Percentiles rank a stretch among this genome's conserved stretches.
These are phyloP conservation scores for Caenorhabditis briggsae DNA, from an alignment of 1,140 invertebrate species.

Conservation along the genomic window DNA sequence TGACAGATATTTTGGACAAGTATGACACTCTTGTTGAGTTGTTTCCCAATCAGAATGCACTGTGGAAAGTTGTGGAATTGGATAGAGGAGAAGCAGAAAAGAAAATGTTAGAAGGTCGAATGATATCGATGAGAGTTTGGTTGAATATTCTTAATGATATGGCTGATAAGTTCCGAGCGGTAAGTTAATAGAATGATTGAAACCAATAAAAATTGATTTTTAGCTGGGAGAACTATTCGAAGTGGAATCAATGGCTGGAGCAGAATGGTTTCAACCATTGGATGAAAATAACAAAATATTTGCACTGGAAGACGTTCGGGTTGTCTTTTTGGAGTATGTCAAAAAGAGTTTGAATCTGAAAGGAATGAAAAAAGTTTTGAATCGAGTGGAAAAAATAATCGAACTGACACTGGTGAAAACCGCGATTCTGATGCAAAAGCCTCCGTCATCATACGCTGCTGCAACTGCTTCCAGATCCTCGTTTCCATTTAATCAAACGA, in stretches of 20 bases:
- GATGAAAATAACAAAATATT: slow-evolving; percentile 25
- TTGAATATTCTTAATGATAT: slow-evolving; percentile 58
- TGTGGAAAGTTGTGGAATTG: slow-evolving; percentile 22
- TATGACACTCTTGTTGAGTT: slow-evolving; percentile 40
- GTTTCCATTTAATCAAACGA: slow-evolving; percentile 22
- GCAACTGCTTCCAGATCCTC: slow-evolving; percentile 41
- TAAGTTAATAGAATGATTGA: background rate
- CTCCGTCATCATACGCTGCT: slow-evolving; percentile 40
- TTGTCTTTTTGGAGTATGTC: slow-evolving; percentile 57
- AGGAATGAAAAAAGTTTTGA: slow-evolving; percentile 59
- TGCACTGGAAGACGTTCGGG: slow-evolving; percentile 50
- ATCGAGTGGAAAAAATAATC: slow-evolving; percentile 41
- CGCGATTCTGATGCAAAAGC: slow-evolving; percentile 54
- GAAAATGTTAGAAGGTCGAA: background rate
- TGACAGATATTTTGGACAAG: slow-evolving; percentile 36
- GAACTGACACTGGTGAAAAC: slow-evolving; percentile 57
- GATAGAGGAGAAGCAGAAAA: slow-evolving; percentile 32
- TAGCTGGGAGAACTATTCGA: slow-evolving; percentile 58
- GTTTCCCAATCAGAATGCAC: slow-evolving; percentile 22
- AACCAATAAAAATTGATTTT: background rate
- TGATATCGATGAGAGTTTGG: slow-evolving; percentile 57
- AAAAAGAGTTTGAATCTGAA: slow-evolving; percentile 59
- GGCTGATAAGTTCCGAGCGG: slow-evolving; percentile 39
- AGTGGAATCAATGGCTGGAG: slow-evolving; percentile 8
- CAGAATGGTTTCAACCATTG: slow-evolving; percentile 49